Evolutionary conservation across 2,888 invertebrate species (phyloP).

Genomic region (Fragum whitleyi): DNA sequence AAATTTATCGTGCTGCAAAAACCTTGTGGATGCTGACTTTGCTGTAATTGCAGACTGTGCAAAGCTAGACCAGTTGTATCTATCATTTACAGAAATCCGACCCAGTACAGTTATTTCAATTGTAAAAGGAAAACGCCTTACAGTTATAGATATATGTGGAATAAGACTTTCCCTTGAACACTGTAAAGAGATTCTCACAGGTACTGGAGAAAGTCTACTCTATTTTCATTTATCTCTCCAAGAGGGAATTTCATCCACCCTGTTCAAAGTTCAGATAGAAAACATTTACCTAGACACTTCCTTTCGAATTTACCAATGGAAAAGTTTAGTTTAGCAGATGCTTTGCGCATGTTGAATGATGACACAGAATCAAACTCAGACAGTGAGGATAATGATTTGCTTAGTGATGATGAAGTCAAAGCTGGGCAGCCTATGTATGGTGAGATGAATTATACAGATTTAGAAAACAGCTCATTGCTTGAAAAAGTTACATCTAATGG

Average conservation of each 20-base stretch:
- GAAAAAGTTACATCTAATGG: background rate
- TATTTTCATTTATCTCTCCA: constrained; percentile 26
- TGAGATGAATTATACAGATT: background rate
- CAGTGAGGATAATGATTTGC: background rate
- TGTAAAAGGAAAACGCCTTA: background rate
- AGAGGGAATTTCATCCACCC: background rate
- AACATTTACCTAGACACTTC: constrained; percentile 18
- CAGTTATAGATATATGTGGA: constrained; percentile 32
- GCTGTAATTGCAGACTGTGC: constrained; percentile 7
- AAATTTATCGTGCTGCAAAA: constrained; percentile 33
- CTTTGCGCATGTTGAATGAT: constrained; percentile 17
- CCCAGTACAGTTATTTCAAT: constrained; percentile 20
- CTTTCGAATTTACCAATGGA: constrained; percentile 31
- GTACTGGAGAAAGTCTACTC: constrained; percentile 11
- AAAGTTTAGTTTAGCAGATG: constrained; percentile 15
- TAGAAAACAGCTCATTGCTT: background rate
- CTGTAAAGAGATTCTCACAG: background rate
- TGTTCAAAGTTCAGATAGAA: constrained; percentile 16
- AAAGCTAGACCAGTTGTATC: constrained; percentile 35
- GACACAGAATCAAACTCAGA: background rate
- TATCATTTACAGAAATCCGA: constrained; percentile 33
- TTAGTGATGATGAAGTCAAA: background rate
- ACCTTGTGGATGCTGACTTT: constrained; percentile 35
- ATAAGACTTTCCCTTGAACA: background rate
- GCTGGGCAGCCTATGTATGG: background rate